Evolutionary conservation across 2,888 invertebrate species (phyloP).

Genomic region (Cataglyphis altisquamis): DNA sequence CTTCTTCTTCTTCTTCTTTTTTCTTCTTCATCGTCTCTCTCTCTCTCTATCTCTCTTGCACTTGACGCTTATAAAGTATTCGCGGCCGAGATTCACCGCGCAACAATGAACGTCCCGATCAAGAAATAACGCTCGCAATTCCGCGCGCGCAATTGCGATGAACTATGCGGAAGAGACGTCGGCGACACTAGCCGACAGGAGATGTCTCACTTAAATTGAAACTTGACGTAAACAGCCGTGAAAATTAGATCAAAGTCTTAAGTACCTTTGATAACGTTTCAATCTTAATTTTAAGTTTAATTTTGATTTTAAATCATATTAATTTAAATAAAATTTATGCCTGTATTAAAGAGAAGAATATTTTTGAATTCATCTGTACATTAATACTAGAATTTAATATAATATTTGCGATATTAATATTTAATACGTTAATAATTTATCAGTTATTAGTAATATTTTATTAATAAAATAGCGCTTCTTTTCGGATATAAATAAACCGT

Average conservation of each 20-base stretch:
- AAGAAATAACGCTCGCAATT: constrained; percentile 19
- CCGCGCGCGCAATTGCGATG: constrained; percentile 31
- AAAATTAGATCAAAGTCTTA: neutral
- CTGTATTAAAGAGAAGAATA: neutral
- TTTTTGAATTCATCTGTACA: neutral
- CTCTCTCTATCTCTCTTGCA: neutral
- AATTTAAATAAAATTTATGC: neutral
- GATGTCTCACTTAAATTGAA: constrained; percentile 28
- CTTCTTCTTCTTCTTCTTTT: neutral
- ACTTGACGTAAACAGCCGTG: neutral
- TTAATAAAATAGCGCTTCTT: neutral
- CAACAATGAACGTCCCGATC: constrained; percentile 21
- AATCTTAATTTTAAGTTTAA: neutral
- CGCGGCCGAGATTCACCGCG: constrained; percentile 5
- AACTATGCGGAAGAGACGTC: constrained; percentile 39
- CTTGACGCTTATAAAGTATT: constrained; percentile 19
- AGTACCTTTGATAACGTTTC: neutral
- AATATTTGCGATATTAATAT: neutral
- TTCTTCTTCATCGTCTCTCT: neutral
- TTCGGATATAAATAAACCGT: neutral
- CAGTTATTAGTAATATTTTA: neutral
- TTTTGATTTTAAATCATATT: neutral
- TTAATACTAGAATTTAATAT: neutral
- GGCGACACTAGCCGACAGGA: neutral
- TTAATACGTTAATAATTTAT: neutral